phyloP scores from a whole-genome alignment of 2,888 invertebrate genomes.

The Pheosia tremula region DNA sequence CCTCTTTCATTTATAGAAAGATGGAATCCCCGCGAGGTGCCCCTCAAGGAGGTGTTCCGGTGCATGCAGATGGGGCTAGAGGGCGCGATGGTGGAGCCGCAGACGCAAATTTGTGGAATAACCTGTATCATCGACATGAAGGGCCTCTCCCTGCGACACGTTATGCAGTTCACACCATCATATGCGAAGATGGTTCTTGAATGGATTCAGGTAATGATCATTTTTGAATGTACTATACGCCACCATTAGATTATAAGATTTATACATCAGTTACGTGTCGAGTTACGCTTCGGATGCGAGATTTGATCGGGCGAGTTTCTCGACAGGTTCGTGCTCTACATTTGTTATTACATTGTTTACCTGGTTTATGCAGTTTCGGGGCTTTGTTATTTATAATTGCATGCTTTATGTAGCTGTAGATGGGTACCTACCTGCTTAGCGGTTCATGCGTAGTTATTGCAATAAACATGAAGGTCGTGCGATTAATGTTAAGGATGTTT shows the following conservation, averaged over 20 bases:
- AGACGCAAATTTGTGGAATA: constrained; percentile 90
- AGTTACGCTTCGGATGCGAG: too few relatives aligned
- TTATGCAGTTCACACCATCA: constrained; percentile 91
- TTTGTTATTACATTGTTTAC: too few relatives aligned
- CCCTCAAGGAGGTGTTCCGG: constrained; percentile 87
- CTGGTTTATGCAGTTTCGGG: too few relatives aligned
- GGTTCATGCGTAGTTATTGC: background rate
- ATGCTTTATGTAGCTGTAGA: background rate
- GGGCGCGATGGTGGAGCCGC: constrained; percentile 91
- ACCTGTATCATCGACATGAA: constrained; percentile 91
- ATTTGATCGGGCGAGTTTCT: too few relatives aligned
- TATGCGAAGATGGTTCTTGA: constrained; percentile 89
- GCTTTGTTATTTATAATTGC: too few relatives aligned
- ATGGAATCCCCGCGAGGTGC: constrained; percentile 90
- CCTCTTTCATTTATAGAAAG: constrained; percentile 75
- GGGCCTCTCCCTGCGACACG: constrained; percentile 88
- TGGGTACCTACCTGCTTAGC: background rate
- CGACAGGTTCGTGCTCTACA: too few relatives aligned
- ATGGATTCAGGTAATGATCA: constrained; percentile 86
- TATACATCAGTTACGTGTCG: too few relatives aligned
- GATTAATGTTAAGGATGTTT: background rate
- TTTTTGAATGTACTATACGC: background rate
- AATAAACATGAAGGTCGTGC: background rate
- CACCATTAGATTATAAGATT: too few relatives aligned
- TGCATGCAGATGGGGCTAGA: constrained; percentile 88